A percentile compares a stretch with the other conserved stretches of the same genome.
phyloP scores from a whole-genome alignment of 2,888 invertebrate species.

The Pristionchus maxplancki region DNA sequence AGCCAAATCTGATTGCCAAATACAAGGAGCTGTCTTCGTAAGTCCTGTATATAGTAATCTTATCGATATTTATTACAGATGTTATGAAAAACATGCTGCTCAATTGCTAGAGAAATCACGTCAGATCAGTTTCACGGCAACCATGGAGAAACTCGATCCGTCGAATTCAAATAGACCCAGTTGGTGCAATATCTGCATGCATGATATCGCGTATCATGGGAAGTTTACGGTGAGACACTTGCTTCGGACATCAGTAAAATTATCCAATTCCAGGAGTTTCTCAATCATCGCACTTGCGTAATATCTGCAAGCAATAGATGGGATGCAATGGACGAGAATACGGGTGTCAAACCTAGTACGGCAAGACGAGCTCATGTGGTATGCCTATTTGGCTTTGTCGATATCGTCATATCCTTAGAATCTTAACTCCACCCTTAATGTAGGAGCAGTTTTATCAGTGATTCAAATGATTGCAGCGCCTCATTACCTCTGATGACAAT shows the following conservation, averaged over 20 bases:
- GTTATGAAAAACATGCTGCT: neutral
- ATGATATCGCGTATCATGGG: neutral
- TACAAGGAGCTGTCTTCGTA: neutral
- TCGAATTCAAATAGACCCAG: neutral
- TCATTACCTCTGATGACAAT: too few species aligned
- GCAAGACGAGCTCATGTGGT: neutral
- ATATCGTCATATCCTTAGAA: too few species aligned
- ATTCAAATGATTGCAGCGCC: too few species aligned
- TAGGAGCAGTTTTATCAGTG: too few species aligned
- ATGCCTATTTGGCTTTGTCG: too few species aligned
- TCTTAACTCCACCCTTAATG: too few species aligned
- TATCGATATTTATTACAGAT: neutral
- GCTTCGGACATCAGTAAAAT: too few species aligned
- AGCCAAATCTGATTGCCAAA: neutral
- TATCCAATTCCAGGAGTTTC: neutral
- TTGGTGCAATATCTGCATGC: neutral
- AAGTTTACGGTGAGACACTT: neutral
- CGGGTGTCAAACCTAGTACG: neutral
- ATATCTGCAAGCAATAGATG: neutral
- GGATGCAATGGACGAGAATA: neutral
- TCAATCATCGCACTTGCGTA: neutral
- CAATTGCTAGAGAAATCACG: neutral
- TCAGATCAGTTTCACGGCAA: neutral
- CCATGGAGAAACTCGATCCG: neutral
- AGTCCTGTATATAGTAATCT: neutral